Base-by-base conservation (phyloP, 2,888 invertebrate species). In the Tenthredo notha region DNA sequence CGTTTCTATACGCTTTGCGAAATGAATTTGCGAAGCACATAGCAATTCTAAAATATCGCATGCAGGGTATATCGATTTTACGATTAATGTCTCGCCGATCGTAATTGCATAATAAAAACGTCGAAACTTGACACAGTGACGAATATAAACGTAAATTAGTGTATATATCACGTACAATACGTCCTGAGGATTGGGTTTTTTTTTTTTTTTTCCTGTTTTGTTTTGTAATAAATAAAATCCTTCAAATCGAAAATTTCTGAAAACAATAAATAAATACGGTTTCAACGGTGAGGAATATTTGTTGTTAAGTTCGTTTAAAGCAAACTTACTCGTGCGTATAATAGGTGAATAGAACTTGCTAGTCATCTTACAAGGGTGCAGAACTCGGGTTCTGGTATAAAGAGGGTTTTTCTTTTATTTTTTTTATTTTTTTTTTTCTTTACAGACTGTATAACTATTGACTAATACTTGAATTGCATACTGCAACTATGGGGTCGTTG, bases 61-160 rank as follows among this genome's bases (percentile, higher is more conserved):
- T 15, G 4, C 50, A 37, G 37, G 5, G 5, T 15, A 18, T 18
- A 50, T 50, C 18, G 50, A 18, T 50, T 5, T 50, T 18, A 18
- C 7, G 18, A 54, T 54, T n/a, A 54, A 54, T 29, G 7, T 61
- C 21, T 25, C 61, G 12, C 21, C 61, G 61, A 61, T 61, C 21
- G 21, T 61, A 29, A 2, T 61, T 61, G 61, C 61, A 61, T 61
- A 25, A 61, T 61, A 12, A 61, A 61, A 61, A 25, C 25, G 25
- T 70, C 70, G 70, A 70, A 70, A 70, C 70, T 70, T 40, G 70
- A 70, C 70, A 37, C 70, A 70, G 70, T 40, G 70, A 70, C 70
- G 70, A 37, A 70, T 9, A 40, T 2, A 40, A 61, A 2, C 25
- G 25, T 61, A 12, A 61, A 61, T 18, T 18, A 37, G 25, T 29